Evolutionary conservation across 2,113 vertebrate genomes (phyloP).

Genomic region (Peromyscus leucopus): DNA sequence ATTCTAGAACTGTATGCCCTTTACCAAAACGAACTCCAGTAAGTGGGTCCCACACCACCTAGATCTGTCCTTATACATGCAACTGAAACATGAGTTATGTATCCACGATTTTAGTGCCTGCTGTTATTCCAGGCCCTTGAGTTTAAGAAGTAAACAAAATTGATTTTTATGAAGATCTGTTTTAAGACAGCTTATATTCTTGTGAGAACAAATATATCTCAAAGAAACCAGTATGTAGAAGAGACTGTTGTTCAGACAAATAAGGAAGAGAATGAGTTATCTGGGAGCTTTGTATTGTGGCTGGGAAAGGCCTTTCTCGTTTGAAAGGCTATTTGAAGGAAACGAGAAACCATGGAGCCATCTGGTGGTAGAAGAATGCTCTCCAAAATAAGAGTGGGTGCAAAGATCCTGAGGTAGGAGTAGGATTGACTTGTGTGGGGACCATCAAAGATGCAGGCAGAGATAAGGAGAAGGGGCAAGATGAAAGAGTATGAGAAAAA

Average conservation of each 20-base stretch:
- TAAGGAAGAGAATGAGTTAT: neutral
- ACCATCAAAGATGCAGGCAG: neutral
- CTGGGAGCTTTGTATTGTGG: neutral
- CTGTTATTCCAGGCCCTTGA: neutral
- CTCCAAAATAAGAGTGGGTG: neutral
- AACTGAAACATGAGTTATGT: neutral
- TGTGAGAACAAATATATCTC: neutral
- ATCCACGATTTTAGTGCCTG: neutral
- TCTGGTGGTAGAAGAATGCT: neutral
- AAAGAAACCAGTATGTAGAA: neutral
- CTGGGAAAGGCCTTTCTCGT: neutral
- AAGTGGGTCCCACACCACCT: neutral
- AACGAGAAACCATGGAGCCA: neutral
- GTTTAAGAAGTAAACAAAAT: neutral
- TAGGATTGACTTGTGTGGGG: neutral
- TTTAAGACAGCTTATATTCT: neutral
- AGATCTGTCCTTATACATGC: neutral
- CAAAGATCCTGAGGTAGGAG: slow-evolving; percentile 6
- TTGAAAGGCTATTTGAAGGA: neutral
- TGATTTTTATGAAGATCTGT: neutral
- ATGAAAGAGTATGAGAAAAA: neutral
- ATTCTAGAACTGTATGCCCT: neutral
- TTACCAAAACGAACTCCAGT: neutral
- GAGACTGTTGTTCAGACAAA: neutral
- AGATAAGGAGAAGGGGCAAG: neutral